Percentiles rank a stretch among this genome's conserved stretches.
These are phyloP conservation scores for Lysandra bellargus DNA, from an alignment of 2,888 invertebrate species.

Conservation along the genomic window DNA sequence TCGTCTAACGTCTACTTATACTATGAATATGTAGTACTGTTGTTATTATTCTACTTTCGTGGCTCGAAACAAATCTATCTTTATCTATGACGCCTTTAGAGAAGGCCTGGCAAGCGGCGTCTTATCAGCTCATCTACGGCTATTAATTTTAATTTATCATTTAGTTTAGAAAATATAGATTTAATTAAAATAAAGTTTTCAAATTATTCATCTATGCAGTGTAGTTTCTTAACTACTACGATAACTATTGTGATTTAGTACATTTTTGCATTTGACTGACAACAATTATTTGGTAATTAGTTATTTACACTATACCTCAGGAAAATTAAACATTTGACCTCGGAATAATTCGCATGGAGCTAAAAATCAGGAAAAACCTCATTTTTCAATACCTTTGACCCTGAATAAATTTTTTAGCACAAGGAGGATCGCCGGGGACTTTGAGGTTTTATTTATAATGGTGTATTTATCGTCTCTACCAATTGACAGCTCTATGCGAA, in stretches of 20 bases:
- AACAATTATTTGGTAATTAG: not conserved
- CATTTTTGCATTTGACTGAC: not conserved
- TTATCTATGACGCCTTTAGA: slow-evolving; percentile 7
- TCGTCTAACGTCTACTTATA: not conserved
- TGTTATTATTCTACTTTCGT: not conserved
- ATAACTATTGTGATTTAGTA: not conserved
- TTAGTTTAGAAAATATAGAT: not conserved
- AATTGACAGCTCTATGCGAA: too few relatives aligned
- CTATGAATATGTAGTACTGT: not conserved
- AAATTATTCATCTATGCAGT: not conserved
- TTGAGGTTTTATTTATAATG: too few relatives aligned
- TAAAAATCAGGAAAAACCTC: too few relatives aligned
- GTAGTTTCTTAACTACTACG: not conserved
- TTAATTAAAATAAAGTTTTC: not conserved
- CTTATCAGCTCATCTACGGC: slow-evolving; percentile 3
- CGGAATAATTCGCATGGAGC: too few relatives aligned
- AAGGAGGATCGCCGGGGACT: too few relatives aligned
- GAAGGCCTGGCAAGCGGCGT: not conserved
- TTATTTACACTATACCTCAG: not conserved
- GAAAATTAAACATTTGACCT: too few relatives aligned
- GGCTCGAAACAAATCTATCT: slow-evolving; percentile 5
- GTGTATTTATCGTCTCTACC: too few relatives aligned
- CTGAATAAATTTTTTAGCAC: too few relatives aligned
- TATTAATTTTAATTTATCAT: not conserved
- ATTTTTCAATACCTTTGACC: too few relatives aligned